Evolutionary conservation across 2,888 invertebrate species (phyloP), one percentile per base, ranked within the genome.

Genomic region (Shargacucullia verbasci): DNA sequence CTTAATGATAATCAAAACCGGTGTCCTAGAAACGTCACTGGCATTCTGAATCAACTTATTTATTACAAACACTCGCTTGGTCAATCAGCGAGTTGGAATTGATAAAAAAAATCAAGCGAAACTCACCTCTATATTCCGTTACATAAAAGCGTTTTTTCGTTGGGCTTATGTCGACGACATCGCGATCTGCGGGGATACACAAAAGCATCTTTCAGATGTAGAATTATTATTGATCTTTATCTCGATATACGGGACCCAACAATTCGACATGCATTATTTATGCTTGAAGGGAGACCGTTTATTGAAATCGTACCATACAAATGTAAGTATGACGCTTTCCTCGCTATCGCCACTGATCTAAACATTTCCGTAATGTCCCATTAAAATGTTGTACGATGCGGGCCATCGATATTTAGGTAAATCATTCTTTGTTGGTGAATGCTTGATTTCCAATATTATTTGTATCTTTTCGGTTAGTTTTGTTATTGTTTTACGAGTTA

Each of bases 211-310:
- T 78, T 78, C 61, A 57, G 49, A 64, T 79, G 82, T 83, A 78
- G 80, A 54, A 57, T 83, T 84, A 84, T 84, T 86, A 87, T 85
- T 77, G 89, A 88, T 88, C 82, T 78, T 83, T 87, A 87, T 88
- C 83, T 75, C 67, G 44, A 58, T 68, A 76, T 80, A 82, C 80
- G 80, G 83, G 79, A 59, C 79, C 70, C 73, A 82, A 83, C 86
- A 87, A 90, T 91, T 90, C 87, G 87, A 89, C 90, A 90, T 90
- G 86, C 90, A 92, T 93, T 92, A 92, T 92, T 92, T 90, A 92
- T 91, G 81, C 83, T 83, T 78, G 66, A 75, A 82, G 90, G 91
- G 89, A 81, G 85, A 72, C 76, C 83, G 83, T 86, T 89, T 90
- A 91, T 92, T 91, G 91, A 91, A 90, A 91, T 90, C 84, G 86